Percentiles rank a stretch among this genome's conserved stretches.
phyloP scores from a whole-genome alignment of 2,797 vertebrate species.

The Tachyglossus aculeatus region DNA sequence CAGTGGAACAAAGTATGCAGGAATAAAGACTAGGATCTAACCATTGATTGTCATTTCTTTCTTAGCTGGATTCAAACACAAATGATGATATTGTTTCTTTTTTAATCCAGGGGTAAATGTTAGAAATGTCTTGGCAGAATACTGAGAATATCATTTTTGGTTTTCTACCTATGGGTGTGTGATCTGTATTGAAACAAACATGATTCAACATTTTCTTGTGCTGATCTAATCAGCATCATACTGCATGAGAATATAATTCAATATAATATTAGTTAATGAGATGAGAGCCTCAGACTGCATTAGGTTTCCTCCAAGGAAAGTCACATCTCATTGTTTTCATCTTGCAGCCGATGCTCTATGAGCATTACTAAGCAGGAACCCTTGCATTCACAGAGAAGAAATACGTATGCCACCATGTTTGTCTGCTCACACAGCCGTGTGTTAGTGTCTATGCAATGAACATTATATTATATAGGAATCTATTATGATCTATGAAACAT shows the following conservation, averaged over 20 bases:
- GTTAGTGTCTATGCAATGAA: slow-evolving; percentile 34
- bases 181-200: slow-evolving; percentile 26
- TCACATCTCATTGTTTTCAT: slow-evolving; percentile 33
- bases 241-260: slow-evolving; percentile 31
- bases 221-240: not conserved
- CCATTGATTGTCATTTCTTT: not conserved
- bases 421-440: slow-evolving; percentile 3
- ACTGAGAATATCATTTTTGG: not conserved
- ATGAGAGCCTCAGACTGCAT: slow-evolving; percentile 5
- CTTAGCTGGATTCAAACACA: not conserved
- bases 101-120: not conserved
- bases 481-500: slow-evolving; percentile 13
- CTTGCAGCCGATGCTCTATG: not conserved
- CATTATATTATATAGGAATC: slow-evolving; percentile 21
- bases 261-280: slow-evolving; percentile 12
- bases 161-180: slow-evolving; percentile 1
- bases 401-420: slow-evolving; percentile 9
- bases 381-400: slow-evolving; percentile 18
- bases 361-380: slow-evolving; percentile 7
- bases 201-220: slow-evolving; percentile 12
- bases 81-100: not conserved
- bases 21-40: not conserved
- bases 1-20: not conserved
- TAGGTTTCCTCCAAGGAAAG: slow-evolving; percentile 45
- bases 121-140: not conserved